These are phyloP conservation scores for Chrysotoxum bicinctum DNA, from an alignment of 2,888 invertebrate genomes.

Conservation along the genomic window DNA sequence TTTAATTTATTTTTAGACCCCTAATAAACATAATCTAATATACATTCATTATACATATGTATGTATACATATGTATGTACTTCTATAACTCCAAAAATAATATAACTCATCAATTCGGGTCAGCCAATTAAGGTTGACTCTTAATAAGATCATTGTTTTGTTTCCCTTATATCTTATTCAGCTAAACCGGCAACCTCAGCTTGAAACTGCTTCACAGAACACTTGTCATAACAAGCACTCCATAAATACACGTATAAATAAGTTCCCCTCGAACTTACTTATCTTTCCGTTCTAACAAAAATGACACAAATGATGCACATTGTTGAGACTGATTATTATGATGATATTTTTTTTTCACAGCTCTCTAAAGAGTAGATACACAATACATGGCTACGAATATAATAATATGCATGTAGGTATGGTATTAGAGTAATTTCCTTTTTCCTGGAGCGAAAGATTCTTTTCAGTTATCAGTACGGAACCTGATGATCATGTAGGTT, in stretches of 20 bases:
- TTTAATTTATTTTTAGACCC: background rate
- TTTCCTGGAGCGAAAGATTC: slow-evolving; percentile 48
- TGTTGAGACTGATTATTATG: slow-evolving; percentile 28
- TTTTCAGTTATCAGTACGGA: slow-evolving; percentile 16
- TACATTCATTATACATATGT: no score
- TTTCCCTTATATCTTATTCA: slow-evolving; percentile 27
- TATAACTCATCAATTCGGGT: slow-evolving; percentile 42
- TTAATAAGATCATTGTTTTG: slow-evolving; percentile 43
- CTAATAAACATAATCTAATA: background rate
- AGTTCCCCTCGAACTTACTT: slow-evolving; percentile 7
- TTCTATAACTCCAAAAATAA: background rate
- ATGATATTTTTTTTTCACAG: slow-evolving; percentile 35
- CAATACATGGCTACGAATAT: background rate
- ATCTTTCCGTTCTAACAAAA: slow-evolving; percentile 5
- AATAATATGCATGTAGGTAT: no score
- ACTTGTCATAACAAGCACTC: slow-evolving; percentile 58
- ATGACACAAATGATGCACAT: slow-evolving; percentile 46
- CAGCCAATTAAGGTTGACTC: slow-evolving; percentile 49
- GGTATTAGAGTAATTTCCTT: slow-evolving; percentile 26
- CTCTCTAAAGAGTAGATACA: background rate
- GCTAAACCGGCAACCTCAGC: slow-evolving; percentile 29
- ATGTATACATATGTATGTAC: background rate
- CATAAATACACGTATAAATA: slow-evolving; percentile 6
- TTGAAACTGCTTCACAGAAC: slow-evolving; percentile 21
- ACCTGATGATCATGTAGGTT: slow-evolving; percentile 29